Evolutionary conservation across 1,140 invertebrate genomes (phyloP).

Genomic region (Lasaia peninsularis): DNA sequence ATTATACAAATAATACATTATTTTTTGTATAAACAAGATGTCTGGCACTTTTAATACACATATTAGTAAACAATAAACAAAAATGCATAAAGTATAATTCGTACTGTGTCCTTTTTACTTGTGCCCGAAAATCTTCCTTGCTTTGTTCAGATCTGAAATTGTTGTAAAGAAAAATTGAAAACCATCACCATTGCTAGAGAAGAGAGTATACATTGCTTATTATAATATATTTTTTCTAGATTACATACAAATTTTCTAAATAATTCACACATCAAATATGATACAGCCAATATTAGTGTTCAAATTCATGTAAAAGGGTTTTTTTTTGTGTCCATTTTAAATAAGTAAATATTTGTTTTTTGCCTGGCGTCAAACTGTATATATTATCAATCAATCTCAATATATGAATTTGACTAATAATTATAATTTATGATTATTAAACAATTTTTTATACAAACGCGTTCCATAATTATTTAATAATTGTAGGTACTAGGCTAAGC

Average conservation of each 20-base stretch:
- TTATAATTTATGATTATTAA: no score
- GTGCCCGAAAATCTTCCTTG: slow-evolving; percentile 71
- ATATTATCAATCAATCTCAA: no score
- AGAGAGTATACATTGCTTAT: background rate
- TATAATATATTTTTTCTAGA: background rate
- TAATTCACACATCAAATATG: no score
- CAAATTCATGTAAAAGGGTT: no score
- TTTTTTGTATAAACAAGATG: background rate
- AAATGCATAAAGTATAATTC: slow-evolving; percentile 34
- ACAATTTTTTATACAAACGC: no score
- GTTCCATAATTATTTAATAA: no score
- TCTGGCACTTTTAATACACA: slow-evolving; percentile 11
- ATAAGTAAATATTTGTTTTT: no score
- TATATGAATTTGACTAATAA: no score
- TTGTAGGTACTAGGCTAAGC: no score
- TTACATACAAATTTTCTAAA: background rate
- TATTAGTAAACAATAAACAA: slow-evolving; percentile 24
- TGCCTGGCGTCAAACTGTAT: no score
- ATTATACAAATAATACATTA: background rate
- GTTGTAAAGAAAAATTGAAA: slow-evolving; percentile 28
- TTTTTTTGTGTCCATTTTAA: no score
- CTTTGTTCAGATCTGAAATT: slow-evolving; percentile 65
- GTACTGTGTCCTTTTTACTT: slow-evolving; percentile 77
- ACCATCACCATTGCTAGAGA: slow-evolving; percentile 28
- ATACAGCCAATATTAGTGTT: no score